These are phyloP conservation scores for Lipotes vexillifer DNA, from an alignment of 2,113 vertebrate genomes.

Conservation along the genomic window DNA sequence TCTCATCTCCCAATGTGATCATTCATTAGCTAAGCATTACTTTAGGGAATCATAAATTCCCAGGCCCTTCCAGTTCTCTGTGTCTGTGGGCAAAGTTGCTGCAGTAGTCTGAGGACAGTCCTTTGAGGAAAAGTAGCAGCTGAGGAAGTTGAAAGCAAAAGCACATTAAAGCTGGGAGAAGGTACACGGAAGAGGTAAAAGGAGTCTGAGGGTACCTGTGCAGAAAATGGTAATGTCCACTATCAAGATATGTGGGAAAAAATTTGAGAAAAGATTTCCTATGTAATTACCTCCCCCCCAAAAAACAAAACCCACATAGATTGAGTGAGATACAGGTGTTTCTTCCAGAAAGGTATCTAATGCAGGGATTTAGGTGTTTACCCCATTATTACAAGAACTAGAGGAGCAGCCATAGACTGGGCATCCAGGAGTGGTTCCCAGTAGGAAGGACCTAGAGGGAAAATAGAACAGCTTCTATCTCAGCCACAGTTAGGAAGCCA, in stretches of 20 bases:
- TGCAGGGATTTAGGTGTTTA: neutral
- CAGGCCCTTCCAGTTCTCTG: neutral
- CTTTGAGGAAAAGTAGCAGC: neutral
- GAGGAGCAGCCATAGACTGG: too few relatives aligned
- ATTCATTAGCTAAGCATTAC: neutral
- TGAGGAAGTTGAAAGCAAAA: neutral
- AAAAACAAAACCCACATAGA: neutral
- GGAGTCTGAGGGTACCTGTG: neutral
- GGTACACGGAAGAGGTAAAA: neutral
- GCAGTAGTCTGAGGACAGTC: neutral
- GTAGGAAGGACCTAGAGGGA: neutral
- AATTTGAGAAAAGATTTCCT: neutral
- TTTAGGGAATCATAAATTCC: neutral
- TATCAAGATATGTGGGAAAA: neutral
- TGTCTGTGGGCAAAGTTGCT: neutral
- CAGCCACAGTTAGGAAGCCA: neutral
- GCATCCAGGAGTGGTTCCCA: neutral
- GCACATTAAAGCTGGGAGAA: neutral
- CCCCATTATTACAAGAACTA: neutral
- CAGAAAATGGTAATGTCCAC: neutral
- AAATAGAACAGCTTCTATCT: neutral
- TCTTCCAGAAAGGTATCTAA: neutral
- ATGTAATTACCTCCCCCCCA: neutral
- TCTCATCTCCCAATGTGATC: neutral
- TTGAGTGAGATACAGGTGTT: neutral